phyloP scores from a whole-genome alignment of 2,797 vertebrate species.

The Iguana delicatissima region DNA sequence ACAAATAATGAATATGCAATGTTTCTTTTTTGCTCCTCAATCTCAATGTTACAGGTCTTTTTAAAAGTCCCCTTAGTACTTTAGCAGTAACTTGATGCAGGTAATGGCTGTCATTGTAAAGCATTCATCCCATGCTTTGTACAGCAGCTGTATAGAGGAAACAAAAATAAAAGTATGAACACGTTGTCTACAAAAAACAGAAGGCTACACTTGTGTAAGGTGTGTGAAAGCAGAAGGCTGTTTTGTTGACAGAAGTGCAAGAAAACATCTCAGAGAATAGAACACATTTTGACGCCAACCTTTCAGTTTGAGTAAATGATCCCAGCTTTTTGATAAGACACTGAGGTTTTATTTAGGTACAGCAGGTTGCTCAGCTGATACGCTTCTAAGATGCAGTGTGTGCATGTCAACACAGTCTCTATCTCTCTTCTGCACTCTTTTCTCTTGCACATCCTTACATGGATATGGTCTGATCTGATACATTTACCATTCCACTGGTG shows the following conservation, averaged over 20 bases:
- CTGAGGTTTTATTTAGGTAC: not conserved
- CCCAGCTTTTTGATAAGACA: constrained; percentile 1
- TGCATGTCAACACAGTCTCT: not conserved
- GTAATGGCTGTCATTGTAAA: too few species aligned
- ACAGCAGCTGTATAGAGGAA: too few species aligned
- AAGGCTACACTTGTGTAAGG: not conserved
- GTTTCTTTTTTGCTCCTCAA: too few species aligned
- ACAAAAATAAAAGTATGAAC: not conserved
- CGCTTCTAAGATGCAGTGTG: not conserved
- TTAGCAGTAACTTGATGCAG: too few species aligned
- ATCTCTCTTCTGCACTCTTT: not conserved
- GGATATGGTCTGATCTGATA: not conserved
- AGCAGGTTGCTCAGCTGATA: not conserved
- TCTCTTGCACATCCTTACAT: not conserved
- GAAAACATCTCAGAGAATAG: not conserved
- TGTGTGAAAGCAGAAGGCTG: not conserved
- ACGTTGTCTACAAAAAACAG: not conserved
- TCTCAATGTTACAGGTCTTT: too few species aligned
- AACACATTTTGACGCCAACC: not conserved
- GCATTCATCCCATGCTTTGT: too few species aligned
- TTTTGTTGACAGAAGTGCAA: not conserved
- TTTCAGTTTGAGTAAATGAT: not conserved
- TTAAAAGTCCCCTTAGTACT: too few species aligned
- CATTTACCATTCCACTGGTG: not conserved
- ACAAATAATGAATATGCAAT: too few species aligned